A percentile compares a stretch with the other conserved stretches of the same genome.
Conservation (phyloP, 2,888 invertebrate genomes). For the Achlya flavicornis region DNA sequence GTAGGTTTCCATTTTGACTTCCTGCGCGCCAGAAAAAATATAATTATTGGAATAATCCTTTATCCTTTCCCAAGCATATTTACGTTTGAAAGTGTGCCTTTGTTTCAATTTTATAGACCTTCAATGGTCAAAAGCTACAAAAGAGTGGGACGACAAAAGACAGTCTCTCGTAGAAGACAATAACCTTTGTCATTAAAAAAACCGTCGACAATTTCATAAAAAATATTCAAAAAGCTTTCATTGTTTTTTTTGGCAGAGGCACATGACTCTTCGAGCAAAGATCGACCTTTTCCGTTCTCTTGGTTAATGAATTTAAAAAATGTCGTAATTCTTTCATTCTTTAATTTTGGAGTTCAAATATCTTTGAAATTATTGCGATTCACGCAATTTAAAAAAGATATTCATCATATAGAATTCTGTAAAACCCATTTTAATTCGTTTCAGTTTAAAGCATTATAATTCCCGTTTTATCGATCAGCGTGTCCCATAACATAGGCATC, state of each 20-base stretch:
- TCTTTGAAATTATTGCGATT: too few species aligned
- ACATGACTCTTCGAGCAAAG: constrained; percentile 25
- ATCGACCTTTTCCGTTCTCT: constrained; percentile 29
- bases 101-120: background rate
- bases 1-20: too few species aligned
- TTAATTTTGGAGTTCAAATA: background rate
- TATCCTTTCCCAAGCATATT: constrained; percentile 2
- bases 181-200: constrained; percentile 49
- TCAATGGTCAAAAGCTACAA: constrained; percentile 24
- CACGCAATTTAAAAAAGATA: too few species aligned
- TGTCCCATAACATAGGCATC: too few species aligned
- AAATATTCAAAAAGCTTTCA: constrained; percentile 31
- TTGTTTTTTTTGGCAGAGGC: constrained; percentile 35
- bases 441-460: too few species aligned
- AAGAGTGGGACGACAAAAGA: constrained; percentile 40
- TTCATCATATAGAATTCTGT: too few species aligned
- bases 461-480: too few species aligned
- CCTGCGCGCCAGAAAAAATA: background rate
- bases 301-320: constrained; percentile 18
- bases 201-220: constrained; percentile 38
- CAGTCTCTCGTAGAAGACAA: constrained; percentile 45
- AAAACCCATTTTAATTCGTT: too few species aligned
- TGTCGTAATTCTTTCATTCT: background rate
- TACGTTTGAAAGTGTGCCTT: background rate
- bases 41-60: background rate